Evolutionary conservation across 1,140 invertebrate genomes (phyloP), one percentile per base, ranked within the genome.

Genomic region (Aphis craccivora): DNA sequence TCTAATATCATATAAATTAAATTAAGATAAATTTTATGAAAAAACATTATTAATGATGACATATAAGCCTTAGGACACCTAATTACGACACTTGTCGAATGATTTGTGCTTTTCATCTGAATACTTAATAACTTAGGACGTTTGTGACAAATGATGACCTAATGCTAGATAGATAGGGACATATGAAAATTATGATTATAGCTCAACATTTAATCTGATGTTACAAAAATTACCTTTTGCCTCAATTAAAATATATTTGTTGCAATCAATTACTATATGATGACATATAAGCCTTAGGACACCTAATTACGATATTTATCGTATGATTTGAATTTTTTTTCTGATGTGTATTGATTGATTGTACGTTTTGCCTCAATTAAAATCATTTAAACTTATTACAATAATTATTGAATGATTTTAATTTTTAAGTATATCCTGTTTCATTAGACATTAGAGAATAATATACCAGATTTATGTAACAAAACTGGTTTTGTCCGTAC

Each of bases 31-130:
- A 2, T 48, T 14, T 18, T 48, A 40, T 35, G 43, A 14, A 25
- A 14, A 40, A 48, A 14, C 0, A 1, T 18, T 22, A 48, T 51
- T 40, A 9, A 45, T 91, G 90, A 91, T 48, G 90, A 91, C 60
- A 60, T 11, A 81, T 9, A 83, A 91, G 90, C 90, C 90, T 91
- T 91, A 91, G 90, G 90, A 91, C 90, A 91, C 90, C 90, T 91
- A 91, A 91, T 91, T 91, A 91, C 90, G 43, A 91, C n/a, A 6
- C 0, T 35, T 51, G 67, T 91, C 43, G 90, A 25, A 51, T 91
- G 90, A 91, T 91, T 91, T 91, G 67, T 51, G 43, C 81, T 91
- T 43, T 91, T 20, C 37, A 51, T 83, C 90, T 91, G 90, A 91
- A n/a, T 89, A 86, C 14, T 51, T 8, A 88, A 60, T 30, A 90